A percentile compares a stretch with the other conserved stretches of the same genome.
These are phyloP conservation scores for Nebria ingens DNA, from an alignment of 1,140 invertebrate species.

Conservation along the genomic window DNA sequence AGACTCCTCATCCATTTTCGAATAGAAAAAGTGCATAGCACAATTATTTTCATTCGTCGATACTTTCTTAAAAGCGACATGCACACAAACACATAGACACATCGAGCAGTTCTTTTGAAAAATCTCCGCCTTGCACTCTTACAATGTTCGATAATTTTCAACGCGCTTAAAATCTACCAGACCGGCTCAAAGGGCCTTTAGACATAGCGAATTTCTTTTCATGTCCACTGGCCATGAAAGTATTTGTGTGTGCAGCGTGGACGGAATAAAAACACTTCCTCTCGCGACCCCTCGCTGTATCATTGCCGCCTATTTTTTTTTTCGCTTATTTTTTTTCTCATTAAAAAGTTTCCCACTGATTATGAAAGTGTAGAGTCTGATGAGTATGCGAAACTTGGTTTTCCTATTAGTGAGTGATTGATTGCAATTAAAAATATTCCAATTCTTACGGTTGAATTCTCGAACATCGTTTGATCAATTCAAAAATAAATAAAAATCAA, in stretches of 20 bases:
- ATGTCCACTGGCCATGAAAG: slow-evolving; percentile 8
- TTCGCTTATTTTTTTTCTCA: slow-evolving; percentile 2
- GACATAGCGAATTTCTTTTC: background rate
- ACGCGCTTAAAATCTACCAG: slow-evolving; percentile 5
- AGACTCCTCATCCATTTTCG: too few species aligned
- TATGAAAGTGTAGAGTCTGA: too few species aligned
- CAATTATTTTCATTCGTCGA: slow-evolving; percentile 2
- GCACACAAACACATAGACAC: too few species aligned
- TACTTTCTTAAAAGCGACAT: background rate
- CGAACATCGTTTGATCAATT: too few species aligned
- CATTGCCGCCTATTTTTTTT: too few species aligned
- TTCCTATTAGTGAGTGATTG: too few species aligned
- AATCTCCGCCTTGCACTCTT: background rate
- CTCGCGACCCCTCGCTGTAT: too few species aligned
- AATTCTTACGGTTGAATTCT: too few species aligned
- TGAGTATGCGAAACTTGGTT: too few species aligned
- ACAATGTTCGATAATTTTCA: slow-evolving; percentile 7
- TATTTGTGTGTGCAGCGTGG: slow-evolving; percentile 1
- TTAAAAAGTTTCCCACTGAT: slow-evolving; percentile 3
- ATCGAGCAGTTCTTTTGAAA: slow-evolving; percentile 1
- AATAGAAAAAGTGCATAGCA: background rate
- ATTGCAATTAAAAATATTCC: too few species aligned
- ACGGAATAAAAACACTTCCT: too few species aligned
- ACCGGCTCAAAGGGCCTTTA: slow-evolving; percentile 1
- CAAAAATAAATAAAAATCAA: too few species aligned